phyloP scores from a whole-genome alignment of 2,888 invertebrate species.

The Mimas tiliae region DNA sequence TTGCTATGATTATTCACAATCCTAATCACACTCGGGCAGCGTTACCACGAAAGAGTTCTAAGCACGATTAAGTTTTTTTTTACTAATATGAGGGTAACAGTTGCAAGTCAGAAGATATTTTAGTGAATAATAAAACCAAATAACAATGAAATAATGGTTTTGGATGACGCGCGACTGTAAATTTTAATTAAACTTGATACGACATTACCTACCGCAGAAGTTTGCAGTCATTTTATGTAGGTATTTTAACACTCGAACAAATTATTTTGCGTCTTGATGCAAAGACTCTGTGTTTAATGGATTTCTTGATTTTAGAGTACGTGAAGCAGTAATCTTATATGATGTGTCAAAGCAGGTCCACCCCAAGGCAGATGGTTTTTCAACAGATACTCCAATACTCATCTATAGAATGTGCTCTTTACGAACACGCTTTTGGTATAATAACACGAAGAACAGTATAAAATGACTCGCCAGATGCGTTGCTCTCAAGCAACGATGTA shows the following conservation, averaged over 20 bases:
- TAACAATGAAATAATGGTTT: background rate
- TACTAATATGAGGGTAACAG: no score
- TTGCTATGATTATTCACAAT: no score
- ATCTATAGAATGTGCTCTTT: no score
- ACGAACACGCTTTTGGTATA: no score
- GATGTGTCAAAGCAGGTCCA: background rate
- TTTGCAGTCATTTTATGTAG: constrained; percentile 13
- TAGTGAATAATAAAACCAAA: background rate
- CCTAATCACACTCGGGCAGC: no score
- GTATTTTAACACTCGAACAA: background rate
- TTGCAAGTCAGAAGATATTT: background rate
- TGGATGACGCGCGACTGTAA: background rate
- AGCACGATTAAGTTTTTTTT: no score
- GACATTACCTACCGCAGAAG: background rate
- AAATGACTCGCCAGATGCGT: no score
- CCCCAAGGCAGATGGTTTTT: no score
- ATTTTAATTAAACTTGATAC: constrained; percentile 12
- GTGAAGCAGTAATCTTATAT: background rate
- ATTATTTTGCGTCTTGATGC: background rate
- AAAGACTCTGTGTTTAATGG: constrained; percentile 9
- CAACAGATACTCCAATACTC: no score
- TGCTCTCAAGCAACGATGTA: no score
- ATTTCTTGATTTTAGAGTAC: background rate
- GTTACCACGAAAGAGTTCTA: no score
- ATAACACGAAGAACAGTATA: no score